Evolutionary conservation across 2,113 vertebrate species (phyloP).

Genomic region (Rhinolophus sinicus): DNA sequence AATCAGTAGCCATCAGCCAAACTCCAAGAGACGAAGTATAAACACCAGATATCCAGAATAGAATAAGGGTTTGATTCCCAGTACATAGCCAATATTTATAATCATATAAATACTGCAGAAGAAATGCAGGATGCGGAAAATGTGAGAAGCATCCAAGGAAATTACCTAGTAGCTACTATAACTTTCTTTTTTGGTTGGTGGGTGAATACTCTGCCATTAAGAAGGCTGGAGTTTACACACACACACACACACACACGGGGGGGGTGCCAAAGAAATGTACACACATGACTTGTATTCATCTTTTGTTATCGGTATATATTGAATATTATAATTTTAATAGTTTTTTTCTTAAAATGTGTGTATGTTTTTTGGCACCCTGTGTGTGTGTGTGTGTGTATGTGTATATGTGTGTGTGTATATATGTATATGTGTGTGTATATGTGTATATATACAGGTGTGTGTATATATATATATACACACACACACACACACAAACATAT

Average conservation of each 20-base stretch:
- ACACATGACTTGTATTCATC: too few species aligned
- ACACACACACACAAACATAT: background rate
- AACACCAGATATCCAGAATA: background rate
- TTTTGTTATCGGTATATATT: too few species aligned
- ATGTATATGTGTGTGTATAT: too few species aligned
- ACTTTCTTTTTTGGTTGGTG: background rate
- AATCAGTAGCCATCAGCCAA: background rate
- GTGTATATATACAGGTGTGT: too few species aligned
- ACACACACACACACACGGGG: too few species aligned
- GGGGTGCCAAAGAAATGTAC: too few species aligned
- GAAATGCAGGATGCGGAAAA: background rate
- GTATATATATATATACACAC: accelerated
- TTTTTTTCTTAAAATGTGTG: too few species aligned
- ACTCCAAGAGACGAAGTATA: background rate
- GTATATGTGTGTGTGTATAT: background rate
- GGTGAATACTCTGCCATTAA: background rate
- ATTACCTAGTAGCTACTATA: background rate
- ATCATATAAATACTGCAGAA: background rate
- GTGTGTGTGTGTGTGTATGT: too few species aligned
- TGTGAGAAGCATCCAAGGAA: background rate
- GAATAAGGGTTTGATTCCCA: background rate
- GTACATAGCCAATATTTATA: background rate
- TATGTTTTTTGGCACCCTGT: too few species aligned
- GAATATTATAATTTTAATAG: too few species aligned
- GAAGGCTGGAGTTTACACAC: background rate